Percentiles rank a stretch among this genome's conserved stretches.
Conservation (phyloP, 2,888 invertebrate genomes). For the Melinaea menophilus region DNA sequence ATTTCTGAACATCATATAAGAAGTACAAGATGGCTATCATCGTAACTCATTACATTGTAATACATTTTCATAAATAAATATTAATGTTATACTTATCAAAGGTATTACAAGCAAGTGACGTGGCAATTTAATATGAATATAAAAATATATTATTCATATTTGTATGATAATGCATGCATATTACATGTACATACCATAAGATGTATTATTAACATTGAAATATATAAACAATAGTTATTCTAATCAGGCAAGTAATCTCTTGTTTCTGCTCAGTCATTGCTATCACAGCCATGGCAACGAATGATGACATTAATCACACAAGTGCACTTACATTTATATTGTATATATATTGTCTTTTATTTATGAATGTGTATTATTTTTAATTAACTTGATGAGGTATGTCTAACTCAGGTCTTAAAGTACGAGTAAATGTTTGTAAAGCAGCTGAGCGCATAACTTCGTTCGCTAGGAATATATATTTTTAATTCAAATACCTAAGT, state of each 20-base stretch:
- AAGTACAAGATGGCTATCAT: neutral
- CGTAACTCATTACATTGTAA: neutral
- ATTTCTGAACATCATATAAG: neutral
- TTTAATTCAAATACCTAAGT: no score
- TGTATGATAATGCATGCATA: slow-evolving; percentile 14
- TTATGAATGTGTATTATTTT: no score
- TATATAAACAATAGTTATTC: slow-evolving; percentile 61
- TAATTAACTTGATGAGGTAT: no score
- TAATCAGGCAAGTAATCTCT: slow-evolving; percentile 55
- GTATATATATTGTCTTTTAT: neutral
- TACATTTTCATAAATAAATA: slow-evolving; percentile 5
- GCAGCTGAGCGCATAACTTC: no score
- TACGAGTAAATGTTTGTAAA: no score
- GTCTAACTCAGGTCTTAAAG: no score
- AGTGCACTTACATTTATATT: neutral
- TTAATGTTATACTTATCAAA: neutral
- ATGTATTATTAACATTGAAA: slow-evolving; percentile 27
- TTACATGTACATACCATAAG: neutral
- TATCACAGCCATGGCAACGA: slow-evolving; percentile 15
- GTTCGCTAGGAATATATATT: no score
- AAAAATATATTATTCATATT: slow-evolving; percentile 14
- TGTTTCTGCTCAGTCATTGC: slow-evolving; percentile 47
- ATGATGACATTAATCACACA: slow-evolving; percentile 12
- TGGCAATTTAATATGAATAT: slow-evolving; percentile 6
- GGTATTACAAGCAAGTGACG: slow-evolving; percentile 1